Base-by-base conservation (phyloP, 2,888 invertebrate genomes). In the Creontiades dilutus region DNA sequence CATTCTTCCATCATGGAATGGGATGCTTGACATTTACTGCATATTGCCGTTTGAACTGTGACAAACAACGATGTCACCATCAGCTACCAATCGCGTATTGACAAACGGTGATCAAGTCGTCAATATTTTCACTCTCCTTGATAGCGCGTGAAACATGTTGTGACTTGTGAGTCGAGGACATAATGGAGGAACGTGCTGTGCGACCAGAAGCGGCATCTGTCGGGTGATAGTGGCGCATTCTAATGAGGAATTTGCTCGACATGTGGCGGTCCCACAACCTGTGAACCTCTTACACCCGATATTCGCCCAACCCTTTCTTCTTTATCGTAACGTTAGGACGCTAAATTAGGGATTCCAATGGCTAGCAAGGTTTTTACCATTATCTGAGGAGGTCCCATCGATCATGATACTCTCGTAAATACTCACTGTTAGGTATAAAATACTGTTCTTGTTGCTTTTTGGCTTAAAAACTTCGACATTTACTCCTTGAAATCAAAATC, bases 141-240 rank as follows among this genome's bases (percentile, higher is more conserved):
- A 4, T 68, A 23, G 5, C 23, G 23, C 1, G 23, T 23, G 68
- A 68, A 68, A 68, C 68, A 68, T 68, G 68, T 68, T 68, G 68
- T 12, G 61, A 61, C 19, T 19, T 68, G 27, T 19, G 61, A 52
- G 57, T 47, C 14, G 9, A 81, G 16, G 46, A 82, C 52, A 82
- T 47, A 82, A 48, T 4, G 82, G 52, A 19, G 14, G 52, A 23
- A 82, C 82, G 82, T 82, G 82, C 27, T 52, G 82, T 27, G 27
- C 0, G n/a, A n/a, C 27, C 52, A 27, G 48, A 48, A 82, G 82
- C 82, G 82, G 82, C 82, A 82, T 82, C 82, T 82, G 82, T 5
- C 82, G 48, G 82, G 23, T 23, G 19, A 52, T 27, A 82, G 82
- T 27, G n/a, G 52, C 46, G 82, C 82, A 82, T 82, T 82, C 82